Percentiles rank a stretch among this genome's conserved stretches.
phyloP scores from a whole-genome alignment of 2,797 vertebrate species.

The Halcyon leucocephala region DNA sequence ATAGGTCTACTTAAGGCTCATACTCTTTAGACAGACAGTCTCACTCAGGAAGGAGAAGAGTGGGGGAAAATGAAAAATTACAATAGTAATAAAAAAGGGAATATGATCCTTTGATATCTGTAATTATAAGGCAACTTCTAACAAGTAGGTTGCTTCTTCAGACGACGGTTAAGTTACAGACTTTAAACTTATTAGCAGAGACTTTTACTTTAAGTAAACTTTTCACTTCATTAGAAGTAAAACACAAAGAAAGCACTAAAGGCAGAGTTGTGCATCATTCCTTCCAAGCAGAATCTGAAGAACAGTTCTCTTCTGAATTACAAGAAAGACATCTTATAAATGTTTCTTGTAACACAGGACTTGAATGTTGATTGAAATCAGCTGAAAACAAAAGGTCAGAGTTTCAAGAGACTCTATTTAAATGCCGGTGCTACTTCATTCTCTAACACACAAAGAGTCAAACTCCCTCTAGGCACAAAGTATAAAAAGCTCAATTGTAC shows the following conservation, averaged over 20 bases:
- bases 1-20: not conserved
- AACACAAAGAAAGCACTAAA: not conserved
- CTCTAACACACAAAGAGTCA: conserved; percentile 57
- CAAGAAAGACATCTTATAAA: conserved; percentile 40
- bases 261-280: not conserved
- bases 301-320: conserved; percentile 19
- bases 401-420: conserved; percentile 64
- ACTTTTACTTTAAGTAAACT: not conserved
- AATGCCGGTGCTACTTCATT: conserved; percentile 63
- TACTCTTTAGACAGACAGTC: not conserved
- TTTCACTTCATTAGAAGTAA: not conserved
- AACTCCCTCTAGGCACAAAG: conserved; percentile 47
- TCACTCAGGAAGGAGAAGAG: not conserved
- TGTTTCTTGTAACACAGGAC: conserved; percentile 53
- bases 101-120: not conserved
- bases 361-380: conserved; percentile 66
- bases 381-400: conserved; percentile 57
- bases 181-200: not conserved
- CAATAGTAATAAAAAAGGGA: not conserved
- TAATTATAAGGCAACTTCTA: not conserved
- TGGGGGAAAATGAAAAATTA: too few relatives aligned
- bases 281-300: not conserved
- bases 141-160: not conserved
- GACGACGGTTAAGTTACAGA: not conserved
- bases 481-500: conserved; percentile 53